Conservation (phyloP, 1,140 invertebrate species). For the Tetragnatha versicolor region DNA sequence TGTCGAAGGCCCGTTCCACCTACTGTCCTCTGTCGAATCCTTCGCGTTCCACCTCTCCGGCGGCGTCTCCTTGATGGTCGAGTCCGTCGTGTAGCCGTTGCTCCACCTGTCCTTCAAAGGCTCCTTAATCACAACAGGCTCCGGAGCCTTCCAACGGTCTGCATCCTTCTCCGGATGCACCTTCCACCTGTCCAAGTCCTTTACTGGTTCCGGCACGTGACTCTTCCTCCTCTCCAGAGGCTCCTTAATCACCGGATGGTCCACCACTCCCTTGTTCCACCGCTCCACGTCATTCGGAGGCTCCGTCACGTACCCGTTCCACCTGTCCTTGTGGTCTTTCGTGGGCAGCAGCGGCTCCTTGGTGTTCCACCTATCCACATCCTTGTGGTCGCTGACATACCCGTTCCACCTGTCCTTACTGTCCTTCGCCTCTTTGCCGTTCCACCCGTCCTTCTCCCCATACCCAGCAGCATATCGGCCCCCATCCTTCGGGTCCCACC, state of each 20-base stretch:
- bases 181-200: slow-evolving; percentile 8
- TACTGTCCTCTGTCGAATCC: no score
- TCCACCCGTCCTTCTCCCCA: slow-evolving; percentile 6
- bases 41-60: no score
- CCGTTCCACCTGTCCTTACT: slow-evolving; percentile 16
- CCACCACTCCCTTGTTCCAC: not conserved
- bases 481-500: not conserved
- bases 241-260: not conserved
- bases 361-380: slow-evolving; percentile 16
- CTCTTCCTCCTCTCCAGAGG: not conserved
- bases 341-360: not conserved
- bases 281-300: not conserved
- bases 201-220: not conserved
- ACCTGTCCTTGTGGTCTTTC: slow-evolving; percentile 15
- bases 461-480: not conserved
- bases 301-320: slow-evolving; percentile 7
- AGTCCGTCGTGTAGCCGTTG: no score
- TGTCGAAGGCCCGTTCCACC: no score
- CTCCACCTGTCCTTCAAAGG: no score
- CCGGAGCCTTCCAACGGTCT: slow-evolving; percentile 1
- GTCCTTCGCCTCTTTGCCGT: not conserved
- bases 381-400: not conserved
- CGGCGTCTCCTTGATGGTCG: no score
- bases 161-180: not conserved
- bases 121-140: no score